phyloP scores from a whole-genome alignment of 1,140 invertebrate genomes.

The Adelges cooleyi region DNA sequence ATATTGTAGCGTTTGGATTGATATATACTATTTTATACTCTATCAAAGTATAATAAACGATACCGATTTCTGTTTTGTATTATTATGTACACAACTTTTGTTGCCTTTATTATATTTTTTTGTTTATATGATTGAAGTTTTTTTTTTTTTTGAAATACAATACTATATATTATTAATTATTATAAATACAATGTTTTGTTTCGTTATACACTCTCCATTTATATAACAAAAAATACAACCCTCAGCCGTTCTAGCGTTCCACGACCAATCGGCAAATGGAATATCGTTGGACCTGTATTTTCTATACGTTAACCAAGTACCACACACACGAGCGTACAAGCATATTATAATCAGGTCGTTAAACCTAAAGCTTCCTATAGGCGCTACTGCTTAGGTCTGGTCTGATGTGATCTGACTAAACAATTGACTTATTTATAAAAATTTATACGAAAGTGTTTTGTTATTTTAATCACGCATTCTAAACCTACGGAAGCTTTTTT shows the following conservation, averaged over 20 bases:
- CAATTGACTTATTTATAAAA: background rate
- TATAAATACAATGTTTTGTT: slow-evolving; percentile 16
- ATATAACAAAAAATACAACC: no score
- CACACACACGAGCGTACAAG: no score
- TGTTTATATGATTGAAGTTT: slow-evolving; percentile 14
- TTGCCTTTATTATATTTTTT: slow-evolving; percentile 28
- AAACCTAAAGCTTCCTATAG: background rate
- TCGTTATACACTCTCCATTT: background rate
- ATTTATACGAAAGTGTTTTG: background rate
- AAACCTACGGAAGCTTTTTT: slow-evolving; percentile 4
- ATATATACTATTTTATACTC: slow-evolving; percentile 6
- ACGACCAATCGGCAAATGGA: no score
- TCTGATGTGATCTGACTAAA: slow-evolving; percentile 6
- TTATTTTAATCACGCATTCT: slow-evolving; percentile 20
- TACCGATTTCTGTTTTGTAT: slow-evolving; percentile 27
- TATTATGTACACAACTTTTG: slow-evolving; percentile 23
- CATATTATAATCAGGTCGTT: no score
- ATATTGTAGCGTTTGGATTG: slow-evolving; percentile 13
- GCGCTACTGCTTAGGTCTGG: background rate
- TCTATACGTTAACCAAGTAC: no score
- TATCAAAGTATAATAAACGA: slow-evolving; percentile 9
- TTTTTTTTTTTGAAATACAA: slow-evolving; percentile 27
- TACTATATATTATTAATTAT: slow-evolving; percentile 5
- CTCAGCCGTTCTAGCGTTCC: no score
- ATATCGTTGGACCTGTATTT: no score